Conservation (phyloP, 1,140 invertebrate species). For the Brachionus paranguensis region DNA sequence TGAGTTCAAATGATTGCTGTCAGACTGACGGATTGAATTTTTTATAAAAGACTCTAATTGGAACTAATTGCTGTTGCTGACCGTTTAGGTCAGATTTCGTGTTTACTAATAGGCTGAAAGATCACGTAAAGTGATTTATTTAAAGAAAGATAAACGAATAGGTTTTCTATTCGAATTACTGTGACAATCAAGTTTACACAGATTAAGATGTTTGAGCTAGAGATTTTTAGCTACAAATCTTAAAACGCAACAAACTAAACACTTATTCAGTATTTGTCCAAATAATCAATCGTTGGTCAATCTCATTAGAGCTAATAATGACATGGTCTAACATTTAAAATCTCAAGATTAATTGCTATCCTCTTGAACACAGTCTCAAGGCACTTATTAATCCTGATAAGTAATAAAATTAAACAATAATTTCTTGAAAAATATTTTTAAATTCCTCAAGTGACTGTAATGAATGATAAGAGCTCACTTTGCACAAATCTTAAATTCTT, state of each 20-base stretch:
- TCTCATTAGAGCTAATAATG: background rate
- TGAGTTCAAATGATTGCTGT: background rate
- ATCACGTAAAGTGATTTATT: slow-evolving; percentile 18
- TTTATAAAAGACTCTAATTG: background rate
- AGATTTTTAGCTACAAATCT: background rate
- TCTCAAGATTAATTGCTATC: slow-evolving; percentile 15
- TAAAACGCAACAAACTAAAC: background rate
- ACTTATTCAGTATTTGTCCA: slow-evolving; percentile 3
- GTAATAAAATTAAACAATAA: background rate
- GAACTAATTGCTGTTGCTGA: background rate
- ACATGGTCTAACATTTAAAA: slow-evolving; percentile 2
- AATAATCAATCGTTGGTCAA: background rate
- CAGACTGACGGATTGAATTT: slow-evolving; percentile 1
- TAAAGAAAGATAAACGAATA: background rate
- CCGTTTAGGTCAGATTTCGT: background rate
- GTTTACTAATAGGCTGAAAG: slow-evolving; percentile 7
- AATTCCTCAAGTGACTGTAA: background rate
- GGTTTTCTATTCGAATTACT: background rate
- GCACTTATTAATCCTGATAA: slow-evolving; percentile 26
- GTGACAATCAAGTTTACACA: background rate
- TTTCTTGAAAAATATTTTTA: background rate
- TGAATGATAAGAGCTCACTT: background rate
- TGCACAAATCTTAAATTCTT: background rate
- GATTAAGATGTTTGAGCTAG: slow-evolving; percentile 12
- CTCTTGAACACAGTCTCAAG: slow-evolving; percentile 9